These are phyloP conservation scores for Muscicapa striata DNA, from an alignment of 2,797 vertebrate genomes.

Conservation along the genomic window DNA sequence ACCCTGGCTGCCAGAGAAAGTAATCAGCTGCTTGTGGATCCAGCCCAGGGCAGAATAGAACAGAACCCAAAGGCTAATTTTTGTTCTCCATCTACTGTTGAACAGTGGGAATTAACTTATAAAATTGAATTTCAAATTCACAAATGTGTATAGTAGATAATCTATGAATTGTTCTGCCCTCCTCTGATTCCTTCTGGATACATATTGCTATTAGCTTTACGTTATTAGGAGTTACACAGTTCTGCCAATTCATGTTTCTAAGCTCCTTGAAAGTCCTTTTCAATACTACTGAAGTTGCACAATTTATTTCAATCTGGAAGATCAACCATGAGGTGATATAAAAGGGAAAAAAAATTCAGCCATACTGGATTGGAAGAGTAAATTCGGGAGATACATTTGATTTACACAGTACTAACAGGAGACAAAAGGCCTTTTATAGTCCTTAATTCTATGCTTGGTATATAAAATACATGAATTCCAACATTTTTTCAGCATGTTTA, in stretches of 20 bases:
- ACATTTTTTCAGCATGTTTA: background rate
- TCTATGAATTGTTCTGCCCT: background rate
- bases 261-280: background rate
- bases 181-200: background rate
- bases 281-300: background rate
- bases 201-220: background rate
- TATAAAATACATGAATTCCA: background rate
- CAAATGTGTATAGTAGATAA: background rate
- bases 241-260: background rate
- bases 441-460: background rate
- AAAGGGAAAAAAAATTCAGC: background rate
- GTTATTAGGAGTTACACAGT: background rate
- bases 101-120: background rate
- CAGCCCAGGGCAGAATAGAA: background rate
- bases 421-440: background rate
- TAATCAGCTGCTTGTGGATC: background rate
- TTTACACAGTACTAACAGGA: background rate
- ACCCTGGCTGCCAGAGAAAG: background rate
- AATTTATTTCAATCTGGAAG: background rate
- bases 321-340: background rate
- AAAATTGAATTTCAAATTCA: background rate
- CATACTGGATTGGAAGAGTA: background rate
- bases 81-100: background rate
- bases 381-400: background rate
- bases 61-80: background rate